Conservation (phyloP, 1,140 invertebrate genomes). For the Stenopsyche tienmushanensis region DNA sequence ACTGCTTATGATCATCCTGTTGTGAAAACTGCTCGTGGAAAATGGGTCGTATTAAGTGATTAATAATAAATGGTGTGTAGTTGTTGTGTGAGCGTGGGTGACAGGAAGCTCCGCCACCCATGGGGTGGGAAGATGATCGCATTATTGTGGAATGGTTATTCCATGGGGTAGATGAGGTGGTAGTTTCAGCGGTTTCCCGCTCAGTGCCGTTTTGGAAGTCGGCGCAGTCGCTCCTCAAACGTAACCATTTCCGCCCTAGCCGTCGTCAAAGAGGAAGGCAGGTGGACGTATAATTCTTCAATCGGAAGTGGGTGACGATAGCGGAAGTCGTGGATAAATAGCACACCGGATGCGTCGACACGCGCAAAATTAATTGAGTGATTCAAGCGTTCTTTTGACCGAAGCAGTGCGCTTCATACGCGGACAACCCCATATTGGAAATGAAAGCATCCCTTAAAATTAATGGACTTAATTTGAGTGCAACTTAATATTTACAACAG, state of each 20-base stretch:
- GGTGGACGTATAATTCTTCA: no score
- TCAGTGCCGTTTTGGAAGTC: conserved; percentile 23
- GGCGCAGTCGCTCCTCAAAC: conserved; percentile 3
- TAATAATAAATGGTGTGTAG: conserved; percentile 8
- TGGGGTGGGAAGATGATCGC: conserved; percentile 5
- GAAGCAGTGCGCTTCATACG: no score
- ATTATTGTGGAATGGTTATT: background rate
- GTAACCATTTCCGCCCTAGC: conserved; percentile 30
- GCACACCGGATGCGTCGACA: no score
- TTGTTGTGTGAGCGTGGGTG: background rate
- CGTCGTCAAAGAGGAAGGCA: conserved; percentile 36
- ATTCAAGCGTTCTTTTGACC: no score
- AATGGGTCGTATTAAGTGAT: background rate
- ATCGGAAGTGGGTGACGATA: no score
- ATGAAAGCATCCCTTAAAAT: no score
- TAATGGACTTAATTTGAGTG: no score
- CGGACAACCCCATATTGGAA: no score
- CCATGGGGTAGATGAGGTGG: background rate
- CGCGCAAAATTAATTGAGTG: no score
- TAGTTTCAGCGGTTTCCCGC: background rate
- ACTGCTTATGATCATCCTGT: background rate
- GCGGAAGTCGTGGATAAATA: no score
- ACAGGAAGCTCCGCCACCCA: background rate
- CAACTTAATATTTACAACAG: no score
- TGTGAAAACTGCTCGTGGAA: conserved; percentile 5